A percentile compares a stretch with the other conserved stretches of the same genome.
Evolutionary conservation across 2,888 invertebrate genomes (phyloP).

Genomic region (Temnothorax ravouxi): DNA sequence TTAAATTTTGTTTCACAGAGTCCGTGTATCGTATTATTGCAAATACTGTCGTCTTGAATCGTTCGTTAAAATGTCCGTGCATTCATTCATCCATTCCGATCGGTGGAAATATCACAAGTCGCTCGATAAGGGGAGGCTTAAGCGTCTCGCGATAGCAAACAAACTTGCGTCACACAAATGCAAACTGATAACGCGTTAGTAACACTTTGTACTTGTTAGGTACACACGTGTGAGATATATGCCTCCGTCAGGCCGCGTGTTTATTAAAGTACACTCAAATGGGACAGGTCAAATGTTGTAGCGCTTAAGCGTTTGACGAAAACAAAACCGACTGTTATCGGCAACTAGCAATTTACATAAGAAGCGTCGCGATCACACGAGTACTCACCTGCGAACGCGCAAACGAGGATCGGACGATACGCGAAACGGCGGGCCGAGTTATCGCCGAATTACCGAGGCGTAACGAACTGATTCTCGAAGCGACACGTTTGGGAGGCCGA

Average conservation of each 20-base stretch:
- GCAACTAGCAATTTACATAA: not conserved
- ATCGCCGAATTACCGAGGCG: slow-evolving; percentile 68
- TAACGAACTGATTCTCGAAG: slow-evolving; percentile 65
- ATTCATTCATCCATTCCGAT: slow-evolving; percentile 1
- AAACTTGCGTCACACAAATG: slow-evolving; percentile 16
- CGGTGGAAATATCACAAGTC: slow-evolving; percentile 9
- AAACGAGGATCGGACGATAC: slow-evolving; percentile 66
- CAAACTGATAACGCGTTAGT: slow-evolving; percentile 29
- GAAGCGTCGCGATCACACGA: not conserved
- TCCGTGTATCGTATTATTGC: slow-evolving; percentile 62
- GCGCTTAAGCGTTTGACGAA: not conserved
- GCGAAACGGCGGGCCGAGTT: slow-evolving; percentile 51
- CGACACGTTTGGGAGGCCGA: slow-evolving; percentile 61
- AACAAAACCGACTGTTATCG: not conserved
- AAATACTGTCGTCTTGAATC: slow-evolving; percentile 26
- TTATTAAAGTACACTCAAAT: slow-evolving; percentile 17
- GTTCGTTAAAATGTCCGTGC: not conserved
- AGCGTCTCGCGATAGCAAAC: slow-evolving; percentile 28
- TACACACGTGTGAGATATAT: not conserved
- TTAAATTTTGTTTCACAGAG: slow-evolving; percentile 42
- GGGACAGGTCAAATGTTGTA: not conserved
- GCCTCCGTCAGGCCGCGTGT: not conserved
- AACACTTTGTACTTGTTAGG: slow-evolving; percentile 28
- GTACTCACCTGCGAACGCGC: slow-evolving; percentile 78
- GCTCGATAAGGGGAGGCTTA: not conserved